Conservation (phyloP, 2,888 invertebrate species). For the Drosophila cracens region DNA sequence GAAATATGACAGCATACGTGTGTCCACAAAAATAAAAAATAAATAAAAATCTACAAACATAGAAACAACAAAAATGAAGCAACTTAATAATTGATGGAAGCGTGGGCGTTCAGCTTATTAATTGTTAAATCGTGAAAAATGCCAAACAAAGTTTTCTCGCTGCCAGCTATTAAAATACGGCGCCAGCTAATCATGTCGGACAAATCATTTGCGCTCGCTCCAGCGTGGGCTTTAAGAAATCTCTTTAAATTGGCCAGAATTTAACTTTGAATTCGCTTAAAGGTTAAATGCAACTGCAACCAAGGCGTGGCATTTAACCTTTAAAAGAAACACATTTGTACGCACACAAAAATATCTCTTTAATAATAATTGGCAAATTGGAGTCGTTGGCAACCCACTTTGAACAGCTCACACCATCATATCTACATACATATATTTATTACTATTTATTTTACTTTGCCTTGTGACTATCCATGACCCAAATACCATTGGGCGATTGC, state of each 20-base stretch:
- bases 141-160: conserved; percentile 17
- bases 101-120: conserved; percentile 71
- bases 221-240: conserved; percentile 29
- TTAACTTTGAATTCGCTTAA: conserved; percentile 40
- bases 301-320: conserved; percentile 31
- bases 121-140: conserved; percentile 50
- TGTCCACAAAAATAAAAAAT: conserved; percentile 43
- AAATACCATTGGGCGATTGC: conserved; percentile 37
- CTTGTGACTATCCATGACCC: conserved; percentile 38
- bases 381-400: conserved; percentile 51
- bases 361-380: conserved; percentile 50
- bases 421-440: conserved; percentile 6
- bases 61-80: not conserved
- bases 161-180: conserved; percentile 27
- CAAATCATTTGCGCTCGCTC: conserved; percentile 21
- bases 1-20: conserved; percentile 73
- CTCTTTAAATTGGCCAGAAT: conserved; percentile 34
- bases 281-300: conserved; percentile 43
- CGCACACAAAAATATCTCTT: conserved; percentile 26
- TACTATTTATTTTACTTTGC: conserved; percentile 24
- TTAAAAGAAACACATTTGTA: conserved; percentile 10
- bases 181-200: conserved; percentile 50
- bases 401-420: conserved; percentile 49
- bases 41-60: conserved; percentile 7
- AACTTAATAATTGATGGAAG: conserved; percentile 30